phyloP scores from a whole-genome alignment of 2,113 vertebrate species.

The Amazona guildingii region DNA sequence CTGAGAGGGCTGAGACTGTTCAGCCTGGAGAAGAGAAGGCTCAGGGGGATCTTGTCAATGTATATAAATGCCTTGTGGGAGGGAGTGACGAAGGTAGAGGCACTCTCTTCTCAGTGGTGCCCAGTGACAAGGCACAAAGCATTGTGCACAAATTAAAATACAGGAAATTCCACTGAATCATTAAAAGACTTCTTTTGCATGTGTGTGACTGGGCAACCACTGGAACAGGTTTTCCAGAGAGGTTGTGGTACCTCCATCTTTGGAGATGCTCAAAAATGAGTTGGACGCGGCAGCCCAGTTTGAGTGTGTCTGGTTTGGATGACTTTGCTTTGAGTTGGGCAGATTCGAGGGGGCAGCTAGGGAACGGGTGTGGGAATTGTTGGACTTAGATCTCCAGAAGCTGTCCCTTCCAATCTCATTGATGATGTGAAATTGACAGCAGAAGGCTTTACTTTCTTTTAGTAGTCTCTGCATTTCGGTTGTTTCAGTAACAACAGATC shows the following conservation, averaged over 20 bases:
- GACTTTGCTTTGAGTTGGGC: not conserved
- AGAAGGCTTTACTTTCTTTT: not conserved
- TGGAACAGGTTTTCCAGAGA: not conserved
- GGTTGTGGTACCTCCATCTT: not conserved
- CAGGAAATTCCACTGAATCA: not conserved
- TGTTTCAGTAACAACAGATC: not conserved
- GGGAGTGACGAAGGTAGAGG: not conserved
- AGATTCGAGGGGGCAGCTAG: not conserved
- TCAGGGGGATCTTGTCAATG: not conserved
- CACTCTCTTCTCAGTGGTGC: not conserved
- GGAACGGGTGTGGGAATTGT: not conserved
- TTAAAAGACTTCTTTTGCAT: not conserved
- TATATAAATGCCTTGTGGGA: not conserved
- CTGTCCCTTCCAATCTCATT: not conserved
- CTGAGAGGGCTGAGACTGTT: not conserved
- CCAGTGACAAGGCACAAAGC: not conserved
- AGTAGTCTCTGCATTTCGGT: not conserved
- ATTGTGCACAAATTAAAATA: not conserved
- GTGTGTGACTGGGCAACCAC: not conserved
- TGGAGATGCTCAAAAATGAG: not conserved
- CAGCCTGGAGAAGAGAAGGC: not conserved
- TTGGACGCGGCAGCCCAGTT: accelerated
- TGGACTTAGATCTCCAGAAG: not conserved
- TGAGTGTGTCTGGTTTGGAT: not conserved
- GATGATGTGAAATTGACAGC: not conserved